Base-by-base conservation (phyloP, 2,797 vertebrate genomes). In the Liparis tanakae region DNA sequence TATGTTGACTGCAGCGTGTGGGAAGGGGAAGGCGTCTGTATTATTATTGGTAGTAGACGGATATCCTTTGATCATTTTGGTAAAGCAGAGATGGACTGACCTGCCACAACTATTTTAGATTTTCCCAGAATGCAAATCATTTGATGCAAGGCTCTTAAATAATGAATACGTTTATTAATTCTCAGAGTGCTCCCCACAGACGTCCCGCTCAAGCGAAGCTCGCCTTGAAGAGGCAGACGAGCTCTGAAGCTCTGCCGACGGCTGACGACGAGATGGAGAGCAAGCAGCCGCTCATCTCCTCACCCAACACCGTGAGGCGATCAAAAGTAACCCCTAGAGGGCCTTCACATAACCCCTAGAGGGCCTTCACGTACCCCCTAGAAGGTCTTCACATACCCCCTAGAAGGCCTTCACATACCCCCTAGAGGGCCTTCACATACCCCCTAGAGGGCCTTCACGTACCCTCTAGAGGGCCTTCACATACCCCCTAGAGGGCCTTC, bases 171-270 rank as follows among this genome's bases (percentile, higher is more conserved):
- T 71, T 58, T 0, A 34, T 81, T 41, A 0, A 30, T 72, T 53
- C 1, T 0, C 96, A 96, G 84, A 98, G 97, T 18, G 97, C 96
- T 14, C 97, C 97, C 0, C 94, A 94, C 2, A 91, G 93, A 79
- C 86, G 67, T 33, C 91, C 92, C 0, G 86, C 82, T 0, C 36
- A 91, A 17, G 63, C 33, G 25, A 94, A 85, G 44, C 86, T 73
- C 2, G 54, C 6, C 61, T 6, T 88, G 4, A 91, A 88, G 87
- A 93, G 90, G 69, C 93, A 93, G 76, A 80, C 46, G 41, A 92
- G 95, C 59, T 81, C 78, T 0, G 93, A 95, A 76, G 68, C 88
- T 8, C 82, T 95, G 43, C 82, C 83, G 0, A 78, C 56, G 2
- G 70, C 81, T 5, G 82, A 82, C 15, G 20, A 63, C 0, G 80